Base-by-base conservation (phyloP, 2,888 invertebrate species). In the Sisyra nigra region DNA sequence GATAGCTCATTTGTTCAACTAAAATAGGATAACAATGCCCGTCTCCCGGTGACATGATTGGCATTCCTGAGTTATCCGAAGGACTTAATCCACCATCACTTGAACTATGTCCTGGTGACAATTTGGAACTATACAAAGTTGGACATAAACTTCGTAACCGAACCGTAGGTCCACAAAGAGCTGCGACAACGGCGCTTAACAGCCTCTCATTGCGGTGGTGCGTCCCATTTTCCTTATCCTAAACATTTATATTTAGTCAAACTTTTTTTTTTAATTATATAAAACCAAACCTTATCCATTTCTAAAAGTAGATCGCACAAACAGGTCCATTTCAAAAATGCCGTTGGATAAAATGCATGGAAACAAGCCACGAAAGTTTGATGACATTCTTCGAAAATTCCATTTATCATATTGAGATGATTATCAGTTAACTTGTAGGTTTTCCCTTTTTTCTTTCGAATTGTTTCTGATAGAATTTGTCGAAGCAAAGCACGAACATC, bases 271-370 rank as follows among this genome's bases (percentile, higher is more conserved):
- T 24, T 24, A 24, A 24, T 10, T 37, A 30, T 13, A 13, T 17
- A 24, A 32, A 9, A 24, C 47, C 57, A 51, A 63, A 79, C 80
- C 63, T 77, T 79, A 46, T 76, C 73, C 55, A 75, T 73, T 56
- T 80, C 71, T 19, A 71, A 69, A n/a, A 91, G 63, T 46, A 88
- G 61, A 53, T 87, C 85, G 58, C 92, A 91, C 1, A 96, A 66
- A 54, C 87, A 86, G 49, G 81, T 81, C 93, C 94, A 94, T 59
- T 94, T 94, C 41, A 94, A 66, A 42, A 80, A 80, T 0, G 88
- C 85, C 0, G 92, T 93, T 0, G 96, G 94, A 62, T 91, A 94
- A 65, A 97, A 96, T 0, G 91, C 91, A 61, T 94, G 91, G 56
- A 92, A 96, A 57, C 94, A 92, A 3, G 84, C 72, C 1, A 88